These are phyloP conservation scores for Conus ventricosus DNA, from an alignment of 1,140 invertebrate species.

Conservation along the genomic window DNA sequence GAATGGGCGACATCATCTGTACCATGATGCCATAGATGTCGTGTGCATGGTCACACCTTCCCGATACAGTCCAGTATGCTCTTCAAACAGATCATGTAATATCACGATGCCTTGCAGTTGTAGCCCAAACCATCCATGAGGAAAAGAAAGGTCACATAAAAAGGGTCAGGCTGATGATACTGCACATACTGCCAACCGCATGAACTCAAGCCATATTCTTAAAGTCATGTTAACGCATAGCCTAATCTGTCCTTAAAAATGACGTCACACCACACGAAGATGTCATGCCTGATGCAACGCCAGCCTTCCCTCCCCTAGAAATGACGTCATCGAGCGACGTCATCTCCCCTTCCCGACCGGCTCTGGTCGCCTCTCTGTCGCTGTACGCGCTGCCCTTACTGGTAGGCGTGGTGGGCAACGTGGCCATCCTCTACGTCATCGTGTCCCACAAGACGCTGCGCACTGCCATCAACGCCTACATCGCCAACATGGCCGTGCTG, in stretches of 20 bases:
- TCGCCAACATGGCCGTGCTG: slow-evolving; percentile 25
- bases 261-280: background rate
- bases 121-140: background rate
- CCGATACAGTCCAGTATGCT: too few species aligned
- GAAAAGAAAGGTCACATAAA: background rate
- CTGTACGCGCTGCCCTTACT: slow-evolving; percentile 10
- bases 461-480: slow-evolving; percentile 20
- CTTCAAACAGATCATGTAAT: too few species aligned
- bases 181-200: background rate
- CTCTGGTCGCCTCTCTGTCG: background rate
- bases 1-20: too few species aligned
- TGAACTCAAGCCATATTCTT: background rate
- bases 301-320: background rate
- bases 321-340: background rate
- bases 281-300: background rate
- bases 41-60: too few species aligned
- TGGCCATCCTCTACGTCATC: background rate
- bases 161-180: too few species aligned
- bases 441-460: background rate
- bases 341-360: background rate
- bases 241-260: background rate
- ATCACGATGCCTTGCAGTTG: background rate
- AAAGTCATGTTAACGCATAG: background rate
- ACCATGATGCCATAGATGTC: too few species aligned
- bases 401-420: slow-evolving; percentile 17